A percentile compares a stretch with the other conserved stretches of the same genome.
Conservation (phyloP, 2,888 invertebrate genomes). For the Rhagonycha lutea region DNA sequence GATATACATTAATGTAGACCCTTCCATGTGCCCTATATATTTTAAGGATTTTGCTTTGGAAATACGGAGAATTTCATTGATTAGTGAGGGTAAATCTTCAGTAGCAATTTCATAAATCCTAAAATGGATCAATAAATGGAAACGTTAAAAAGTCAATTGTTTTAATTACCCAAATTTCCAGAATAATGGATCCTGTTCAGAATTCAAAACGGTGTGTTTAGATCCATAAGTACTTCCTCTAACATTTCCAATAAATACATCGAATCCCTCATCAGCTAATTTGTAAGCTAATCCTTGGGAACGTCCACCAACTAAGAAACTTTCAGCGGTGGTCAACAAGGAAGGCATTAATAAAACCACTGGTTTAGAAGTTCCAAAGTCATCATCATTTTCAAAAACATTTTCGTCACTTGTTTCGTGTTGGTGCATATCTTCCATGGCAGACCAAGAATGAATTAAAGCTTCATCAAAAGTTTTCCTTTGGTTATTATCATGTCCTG, state of each 20-base stretch:
- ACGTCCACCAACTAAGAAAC: conserved; percentile 72
- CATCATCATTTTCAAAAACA: background rate
- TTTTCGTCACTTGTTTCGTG: background rate
- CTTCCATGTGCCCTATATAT: conserved; percentile 73
- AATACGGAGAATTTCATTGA: conserved; percentile 64
- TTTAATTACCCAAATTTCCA: conserved; percentile 53
- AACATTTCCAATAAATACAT: conserved; percentile 65
- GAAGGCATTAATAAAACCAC: conserved; percentile 78
- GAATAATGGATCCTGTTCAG: conserved; percentile 45
- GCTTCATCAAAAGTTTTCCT: background rate
- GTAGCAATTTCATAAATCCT: conserved; percentile 79
- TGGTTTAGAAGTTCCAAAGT: conserved; percentile 41
- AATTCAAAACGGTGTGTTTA: conserved; percentile 53
- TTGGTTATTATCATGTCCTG: background rate
- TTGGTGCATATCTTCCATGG: background rate
- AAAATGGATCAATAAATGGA: conserved; percentile 40
- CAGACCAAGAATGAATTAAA: too few species aligned
- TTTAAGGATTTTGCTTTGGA: conserved; percentile 63
- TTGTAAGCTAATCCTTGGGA: conserved; percentile 57
- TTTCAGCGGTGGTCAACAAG: conserved; percentile 70
- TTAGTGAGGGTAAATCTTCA: conserved; percentile 76
- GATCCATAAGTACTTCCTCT: conserved; percentile 62
- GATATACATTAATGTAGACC: conserved; percentile 66
- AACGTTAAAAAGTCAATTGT: background rate
- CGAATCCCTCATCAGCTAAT: conserved; percentile 56